A percentile compares a stretch with the other conserved stretches of the same genome.
Evolutionary conservation across 2,113 vertebrate genomes (phyloP).

Genomic region (Ciconia maguari): DNA sequence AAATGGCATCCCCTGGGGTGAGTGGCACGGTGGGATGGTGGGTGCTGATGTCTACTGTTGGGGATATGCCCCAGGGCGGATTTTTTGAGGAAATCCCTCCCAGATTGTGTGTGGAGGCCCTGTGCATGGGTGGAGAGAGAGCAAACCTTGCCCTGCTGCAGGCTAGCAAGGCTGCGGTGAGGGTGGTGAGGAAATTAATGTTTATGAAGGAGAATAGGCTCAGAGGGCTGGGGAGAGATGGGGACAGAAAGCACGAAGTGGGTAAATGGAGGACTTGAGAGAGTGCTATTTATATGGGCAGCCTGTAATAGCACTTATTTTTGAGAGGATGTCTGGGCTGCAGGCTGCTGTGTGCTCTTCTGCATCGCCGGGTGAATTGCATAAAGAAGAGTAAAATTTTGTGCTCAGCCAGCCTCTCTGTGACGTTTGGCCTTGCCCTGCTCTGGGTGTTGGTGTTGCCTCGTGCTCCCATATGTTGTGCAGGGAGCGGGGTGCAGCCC

Average conservation of each 20-base stretch:
- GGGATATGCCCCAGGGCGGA: neutral
- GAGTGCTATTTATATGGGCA: neutral
- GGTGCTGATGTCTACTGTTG: neutral
- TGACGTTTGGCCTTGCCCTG: rapidly evolving
- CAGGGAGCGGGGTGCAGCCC: rapidly evolving
- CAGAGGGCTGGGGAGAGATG: neutral
- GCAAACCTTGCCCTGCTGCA: neutral
- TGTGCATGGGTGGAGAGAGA: neutral
- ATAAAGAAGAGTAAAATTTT: neutral
- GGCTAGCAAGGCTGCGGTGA: neutral
- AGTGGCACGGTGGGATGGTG: neutral
- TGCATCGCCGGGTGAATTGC: neutral
- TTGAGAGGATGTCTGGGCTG: neutral
- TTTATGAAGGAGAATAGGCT: neutral
- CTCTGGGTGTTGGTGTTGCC: neutral
- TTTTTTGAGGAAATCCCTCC: neutral
- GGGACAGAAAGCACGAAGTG: neutral
- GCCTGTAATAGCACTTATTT: neutral
- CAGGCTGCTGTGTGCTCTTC: neutral
- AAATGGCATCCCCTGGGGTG: rapidly evolving
- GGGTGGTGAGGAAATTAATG: neutral
- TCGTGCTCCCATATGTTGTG: rapidly evolving
- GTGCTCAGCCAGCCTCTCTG: neutral
- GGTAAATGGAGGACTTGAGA: neutral
- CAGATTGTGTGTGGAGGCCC: neutral